Conservation (phyloP, 1,140 invertebrate genomes). For the Achroia grisella region DNA sequence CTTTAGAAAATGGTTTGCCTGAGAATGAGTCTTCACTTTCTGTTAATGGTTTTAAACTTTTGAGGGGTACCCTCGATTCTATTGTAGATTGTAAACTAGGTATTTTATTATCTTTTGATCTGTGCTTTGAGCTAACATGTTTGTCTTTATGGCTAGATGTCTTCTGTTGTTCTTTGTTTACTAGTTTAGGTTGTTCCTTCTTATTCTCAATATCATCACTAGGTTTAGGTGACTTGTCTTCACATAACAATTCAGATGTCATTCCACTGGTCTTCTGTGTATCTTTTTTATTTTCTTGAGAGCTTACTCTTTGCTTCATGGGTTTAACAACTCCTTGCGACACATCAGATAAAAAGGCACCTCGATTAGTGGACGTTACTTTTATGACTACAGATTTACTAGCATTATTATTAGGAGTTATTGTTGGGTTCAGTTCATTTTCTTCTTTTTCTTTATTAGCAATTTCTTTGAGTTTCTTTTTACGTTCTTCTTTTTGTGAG, state of each 20-base stretch:
- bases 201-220: constrained; percentile 12
- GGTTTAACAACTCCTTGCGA: constrained; percentile 21
- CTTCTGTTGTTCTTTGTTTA: constrained; percentile 5
- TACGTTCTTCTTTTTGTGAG: constrained; percentile 57
- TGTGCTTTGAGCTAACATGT: constrained; percentile 10
- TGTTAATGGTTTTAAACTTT: constrained; percentile 31
- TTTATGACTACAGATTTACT: constrained; percentile 35
- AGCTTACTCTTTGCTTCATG: constrained; percentile 24
- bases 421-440: background rate
- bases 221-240: background rate
- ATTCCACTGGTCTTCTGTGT: constrained; percentile 3
- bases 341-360: constrained; percentile 41
- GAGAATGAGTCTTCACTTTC: constrained; percentile 24
- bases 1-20: constrained; percentile 36
- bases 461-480: constrained; percentile 52
- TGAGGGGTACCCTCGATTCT: constrained; percentile 16
- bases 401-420: background rate
- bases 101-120: constrained; percentile 10
- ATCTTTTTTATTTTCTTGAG: constrained; percentile 3
- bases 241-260: background rate
- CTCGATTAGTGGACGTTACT: constrained; percentile 42
- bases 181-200: constrained; percentile 7
- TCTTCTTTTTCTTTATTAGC: constrained; percentile 44
- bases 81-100: background rate
- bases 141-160: constrained; percentile 9